These are phyloP conservation scores for Limnephilus rhombicus DNA, from an alignment of 2,888 invertebrate species.

Conservation along the genomic window DNA sequence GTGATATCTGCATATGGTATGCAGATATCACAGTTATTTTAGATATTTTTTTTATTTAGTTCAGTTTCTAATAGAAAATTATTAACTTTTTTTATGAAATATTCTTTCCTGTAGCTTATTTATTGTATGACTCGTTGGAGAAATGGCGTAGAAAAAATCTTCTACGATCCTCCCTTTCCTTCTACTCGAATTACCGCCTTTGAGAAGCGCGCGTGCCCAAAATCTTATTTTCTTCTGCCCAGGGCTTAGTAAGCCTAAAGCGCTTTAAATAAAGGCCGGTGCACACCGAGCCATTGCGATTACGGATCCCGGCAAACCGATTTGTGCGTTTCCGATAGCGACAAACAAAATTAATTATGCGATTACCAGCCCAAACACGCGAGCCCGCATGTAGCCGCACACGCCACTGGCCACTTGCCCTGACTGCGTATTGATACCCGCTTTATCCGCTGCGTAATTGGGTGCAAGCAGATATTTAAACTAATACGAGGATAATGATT, in stretches of 20 bases:
- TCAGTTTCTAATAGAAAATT: too few species aligned
- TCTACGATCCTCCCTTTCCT: neutral
- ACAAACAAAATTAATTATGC: slow-evolving; percentile 54
- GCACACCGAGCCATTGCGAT: neutral
- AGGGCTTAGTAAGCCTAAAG: neutral
- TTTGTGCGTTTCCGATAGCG: slow-evolving; percentile 42
- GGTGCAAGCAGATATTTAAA: neutral
- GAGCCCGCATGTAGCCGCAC: neutral
- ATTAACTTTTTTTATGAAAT: too few species aligned
- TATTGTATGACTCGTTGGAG: too few species aligned
- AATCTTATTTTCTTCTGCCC: neutral
- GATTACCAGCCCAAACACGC: slow-evolving; percentile 27
- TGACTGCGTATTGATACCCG: neutral
- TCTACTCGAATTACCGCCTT: neutral
- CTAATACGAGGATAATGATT: neutral
- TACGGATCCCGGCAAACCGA: slow-evolving; percentile 19
- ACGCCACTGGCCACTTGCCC: neutral
- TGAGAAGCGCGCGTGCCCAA: neutral
- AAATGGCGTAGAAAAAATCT: too few species aligned
- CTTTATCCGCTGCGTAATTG: slow-evolving; percentile 5
- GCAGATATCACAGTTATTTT: too few species aligned
- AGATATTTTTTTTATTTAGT: too few species aligned
- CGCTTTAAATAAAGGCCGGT: neutral
- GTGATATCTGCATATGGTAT: too few species aligned
- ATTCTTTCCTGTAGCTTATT: too few species aligned